These are phyloP conservation scores for Pangasius sanitwongsei DNA, from an alignment of 2,797 vertebrate species.

Conservation along the genomic window DNA sequence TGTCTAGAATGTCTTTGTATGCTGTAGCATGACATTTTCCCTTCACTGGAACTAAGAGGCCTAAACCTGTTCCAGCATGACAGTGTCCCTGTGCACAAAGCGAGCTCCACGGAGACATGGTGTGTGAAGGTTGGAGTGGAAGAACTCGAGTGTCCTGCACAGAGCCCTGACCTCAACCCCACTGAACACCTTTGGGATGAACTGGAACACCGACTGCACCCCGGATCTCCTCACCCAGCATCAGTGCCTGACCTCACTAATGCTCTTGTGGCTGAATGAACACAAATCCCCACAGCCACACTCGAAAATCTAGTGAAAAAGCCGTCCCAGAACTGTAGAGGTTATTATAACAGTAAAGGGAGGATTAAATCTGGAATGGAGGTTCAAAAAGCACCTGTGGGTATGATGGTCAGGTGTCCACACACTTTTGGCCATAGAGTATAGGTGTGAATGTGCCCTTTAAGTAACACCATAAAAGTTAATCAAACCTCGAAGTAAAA, in stretches of 20 bases:
- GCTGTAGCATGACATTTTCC: no score
- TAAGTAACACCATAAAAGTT: neutral
- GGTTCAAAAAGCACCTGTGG: neutral
- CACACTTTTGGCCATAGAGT: neutral
- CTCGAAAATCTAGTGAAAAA: neutral
- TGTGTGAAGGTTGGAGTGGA: no score
- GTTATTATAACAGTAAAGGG: neutral
- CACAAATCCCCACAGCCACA: neutral
- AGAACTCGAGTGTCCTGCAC: neutral
- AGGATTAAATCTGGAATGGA: neutral
- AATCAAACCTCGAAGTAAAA: neutral
- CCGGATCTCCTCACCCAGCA: neutral
- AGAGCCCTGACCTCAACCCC: neutral
- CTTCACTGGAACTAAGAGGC: no score
- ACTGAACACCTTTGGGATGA: neutral
- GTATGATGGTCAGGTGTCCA: neutral
- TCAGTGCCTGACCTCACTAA: neutral
- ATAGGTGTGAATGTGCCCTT: neutral
- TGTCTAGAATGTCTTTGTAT: no score
- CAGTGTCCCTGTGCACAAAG: no score
- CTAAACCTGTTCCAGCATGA: no score
- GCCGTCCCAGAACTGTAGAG: neutral
- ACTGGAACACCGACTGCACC: neutral
- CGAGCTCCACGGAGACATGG: no score
- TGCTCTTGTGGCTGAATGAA: neutral